Evolutionary conservation across 2,888 invertebrate species (phyloP).

Genomic region (Athetis lepigone): DNA sequence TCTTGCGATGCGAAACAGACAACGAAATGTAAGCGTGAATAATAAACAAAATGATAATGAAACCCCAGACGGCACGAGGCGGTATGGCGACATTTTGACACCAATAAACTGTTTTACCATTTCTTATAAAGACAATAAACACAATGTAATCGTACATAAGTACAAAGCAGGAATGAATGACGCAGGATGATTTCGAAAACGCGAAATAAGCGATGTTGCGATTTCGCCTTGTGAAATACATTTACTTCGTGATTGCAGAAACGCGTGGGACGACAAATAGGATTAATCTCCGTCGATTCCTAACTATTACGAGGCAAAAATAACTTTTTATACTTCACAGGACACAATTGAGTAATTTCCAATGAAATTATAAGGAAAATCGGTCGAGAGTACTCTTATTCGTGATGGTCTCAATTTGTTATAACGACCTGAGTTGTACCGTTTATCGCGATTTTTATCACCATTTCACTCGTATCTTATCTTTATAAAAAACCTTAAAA

Average conservation of each 20-base stretch:
- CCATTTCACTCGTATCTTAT: slow-evolving; percentile 86
- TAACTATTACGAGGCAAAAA: slow-evolving; percentile 72
- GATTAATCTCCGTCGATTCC: slow-evolving; percentile 83
- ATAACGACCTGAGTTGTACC: slow-evolving; percentile 60
- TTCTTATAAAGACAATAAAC: slow-evolving; percentile 68
- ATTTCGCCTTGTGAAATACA: slow-evolving; percentile 88
- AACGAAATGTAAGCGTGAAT: slow-evolving; percentile 43
- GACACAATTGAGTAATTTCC: slow-evolving; percentile 46
- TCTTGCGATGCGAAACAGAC: slow-evolving; percentile 26
- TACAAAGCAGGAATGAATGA: slow-evolving; percentile 84
- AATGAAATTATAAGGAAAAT: slow-evolving; percentile 54
- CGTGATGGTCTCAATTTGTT: slow-evolving; percentile 25
- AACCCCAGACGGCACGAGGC: slow-evolving; percentile 29
- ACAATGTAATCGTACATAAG: slow-evolving; percentile 72
- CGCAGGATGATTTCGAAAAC: slow-evolving; percentile 89
- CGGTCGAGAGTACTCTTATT: slow-evolving; percentile 30
- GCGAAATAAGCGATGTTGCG: slow-evolving; percentile 89
- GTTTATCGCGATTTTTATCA: slow-evolving; percentile 72
- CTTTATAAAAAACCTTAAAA: slow-evolving; percentile 71
- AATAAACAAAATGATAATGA: slow-evolving; percentile 51
- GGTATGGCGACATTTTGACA: slow-evolving; percentile 58
- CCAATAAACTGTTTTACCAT: slow-evolving; percentile 65
- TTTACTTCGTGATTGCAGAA: slow-evolving; percentile 86
- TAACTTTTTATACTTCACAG: slow-evolving; percentile 46
- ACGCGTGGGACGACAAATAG: slow-evolving; percentile 88